Evolutionary conservation across 2,888 invertebrate species (phyloP).

Genomic region (Physocephala rufipes): DNA sequence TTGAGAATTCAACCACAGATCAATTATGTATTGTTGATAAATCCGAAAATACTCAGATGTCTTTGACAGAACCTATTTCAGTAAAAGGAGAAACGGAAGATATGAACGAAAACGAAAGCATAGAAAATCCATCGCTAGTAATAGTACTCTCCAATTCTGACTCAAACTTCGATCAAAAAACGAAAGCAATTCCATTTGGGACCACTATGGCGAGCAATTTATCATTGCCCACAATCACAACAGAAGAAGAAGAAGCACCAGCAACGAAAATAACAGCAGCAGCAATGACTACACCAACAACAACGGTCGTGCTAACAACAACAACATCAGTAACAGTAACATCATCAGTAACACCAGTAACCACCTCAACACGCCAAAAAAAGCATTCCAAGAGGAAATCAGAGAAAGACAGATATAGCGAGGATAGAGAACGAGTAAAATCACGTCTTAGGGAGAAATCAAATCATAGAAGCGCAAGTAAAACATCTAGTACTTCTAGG

Average conservation of each 20-base stretch:
- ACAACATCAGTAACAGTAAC: too few relatives aligned
- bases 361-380: constrained; percentile 55
- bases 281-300: constrained; percentile 36
- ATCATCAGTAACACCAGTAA: constrained; percentile 4
- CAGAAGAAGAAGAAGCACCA: constrained; percentile 25
- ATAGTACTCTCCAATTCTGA: not conserved
- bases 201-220: not conserved
- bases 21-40: constrained; percentile 33
- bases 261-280: constrained; percentile 38
- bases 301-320: too few relatives aligned
- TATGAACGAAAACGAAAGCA: not conserved
- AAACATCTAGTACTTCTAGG: constrained; percentile 41
- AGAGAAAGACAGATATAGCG: constrained; percentile 27
- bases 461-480: constrained; percentile 44
- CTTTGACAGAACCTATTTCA: constrained; percentile 22
- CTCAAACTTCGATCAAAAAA: not conserved
- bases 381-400: constrained; percentile 50
- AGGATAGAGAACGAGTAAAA: constrained; percentile 41
- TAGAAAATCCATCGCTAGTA: not conserved
- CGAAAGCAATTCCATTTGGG: not conserved
- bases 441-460: constrained; percentile 17
- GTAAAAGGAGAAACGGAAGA: not conserved
- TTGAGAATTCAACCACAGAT: constrained; percentile 32
- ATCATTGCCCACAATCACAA: constrained; percentile 39
- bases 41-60: constrained; percentile 29